Evolutionary conservation across 2,797 vertebrate species (phyloP).

Genomic region (Cynodonichthys magdalenae): DNA sequence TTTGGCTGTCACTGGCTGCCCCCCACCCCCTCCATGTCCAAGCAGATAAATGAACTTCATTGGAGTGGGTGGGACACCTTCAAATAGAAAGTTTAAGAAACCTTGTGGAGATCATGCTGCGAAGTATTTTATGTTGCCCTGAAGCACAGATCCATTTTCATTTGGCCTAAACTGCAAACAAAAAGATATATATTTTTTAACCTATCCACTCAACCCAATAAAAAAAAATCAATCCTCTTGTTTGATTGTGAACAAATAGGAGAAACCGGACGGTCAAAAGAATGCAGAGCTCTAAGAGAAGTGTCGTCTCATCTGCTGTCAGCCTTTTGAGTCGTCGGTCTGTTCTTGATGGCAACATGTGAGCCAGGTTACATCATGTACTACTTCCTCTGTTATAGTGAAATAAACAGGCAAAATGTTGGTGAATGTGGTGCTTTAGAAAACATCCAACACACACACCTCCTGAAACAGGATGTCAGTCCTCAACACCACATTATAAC

Average conservation of each 20-base stretch:
- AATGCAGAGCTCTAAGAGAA: neutral
- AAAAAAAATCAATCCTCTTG: neutral
- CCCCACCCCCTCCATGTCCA: conserved; percentile 44
- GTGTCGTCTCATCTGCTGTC: too few relatives aligned
- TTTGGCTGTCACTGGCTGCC: conserved; percentile 78
- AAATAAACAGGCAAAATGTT: conserved; percentile 62
- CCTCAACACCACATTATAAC: conserved; percentile 56
- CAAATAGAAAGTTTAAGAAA: conserved; percentile 53
- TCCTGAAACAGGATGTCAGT: conserved; percentile 46
- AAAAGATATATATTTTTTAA: neutral
- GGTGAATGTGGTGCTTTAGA: conserved; percentile 83
- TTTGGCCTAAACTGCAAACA: conserved; percentile 5
- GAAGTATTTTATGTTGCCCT: conserved; percentile 50
- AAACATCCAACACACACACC: conserved; percentile 41
- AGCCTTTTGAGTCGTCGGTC: neutral
- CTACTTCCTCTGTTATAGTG: conserved; percentile 68
- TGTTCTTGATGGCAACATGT: conserved; percentile 66
- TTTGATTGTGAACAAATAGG: conserved; percentile 7
- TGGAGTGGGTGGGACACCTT: conserved; percentile 63
- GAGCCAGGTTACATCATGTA: conserved; percentile 64
- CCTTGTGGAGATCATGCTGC: conserved; percentile 27
- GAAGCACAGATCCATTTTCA: conserved; percentile 56
- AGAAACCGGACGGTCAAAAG: conserved; percentile 1
- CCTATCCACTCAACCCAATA: neutral
- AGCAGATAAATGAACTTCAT: conserved; percentile 64